Conservation (phyloP, 2,113 vertebrate species). For the Mustelus asterias region DNA sequence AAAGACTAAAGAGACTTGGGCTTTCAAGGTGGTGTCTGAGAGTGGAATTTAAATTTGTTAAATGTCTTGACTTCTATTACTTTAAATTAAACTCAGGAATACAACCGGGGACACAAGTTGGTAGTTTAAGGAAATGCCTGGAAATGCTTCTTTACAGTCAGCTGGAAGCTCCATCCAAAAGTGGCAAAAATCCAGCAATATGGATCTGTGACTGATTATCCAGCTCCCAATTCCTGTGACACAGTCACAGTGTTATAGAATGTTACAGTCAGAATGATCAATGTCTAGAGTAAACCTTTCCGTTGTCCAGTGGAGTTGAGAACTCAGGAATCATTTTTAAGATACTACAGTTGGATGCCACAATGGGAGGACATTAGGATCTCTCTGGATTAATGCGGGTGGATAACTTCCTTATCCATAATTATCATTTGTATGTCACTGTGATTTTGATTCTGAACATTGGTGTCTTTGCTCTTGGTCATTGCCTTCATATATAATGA, state of each 20-base stretch:
- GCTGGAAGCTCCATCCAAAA: no score
- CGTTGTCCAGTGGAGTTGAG: background rate
- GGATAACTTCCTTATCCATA: background rate
- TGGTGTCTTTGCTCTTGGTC: background rate
- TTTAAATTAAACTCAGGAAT: background rate
- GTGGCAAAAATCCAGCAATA: no score
- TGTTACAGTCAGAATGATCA: background rate
- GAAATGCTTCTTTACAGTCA: background rate
- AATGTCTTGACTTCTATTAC: background rate
- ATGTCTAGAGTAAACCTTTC: background rate
- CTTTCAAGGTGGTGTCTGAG: background rate
- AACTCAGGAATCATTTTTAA: background rate
- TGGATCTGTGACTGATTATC: no score
- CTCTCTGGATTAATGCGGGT: background rate
- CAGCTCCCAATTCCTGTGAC: no score
- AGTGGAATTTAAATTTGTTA: background rate
- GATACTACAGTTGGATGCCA: background rate
- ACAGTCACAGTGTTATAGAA: no score
- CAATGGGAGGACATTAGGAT: background rate
- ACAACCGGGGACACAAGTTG: background rate
- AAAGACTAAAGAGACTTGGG: no score
- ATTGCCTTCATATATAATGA: background rate
- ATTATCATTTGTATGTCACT: background rate
- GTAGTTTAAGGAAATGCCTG: background rate
- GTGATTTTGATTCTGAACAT: background rate